Evolutionary conservation across 2,113 vertebrate genomes (phyloP), one percentile per base, ranked within the genome.

Genomic region (Eretmochelys imbricata): DNA sequence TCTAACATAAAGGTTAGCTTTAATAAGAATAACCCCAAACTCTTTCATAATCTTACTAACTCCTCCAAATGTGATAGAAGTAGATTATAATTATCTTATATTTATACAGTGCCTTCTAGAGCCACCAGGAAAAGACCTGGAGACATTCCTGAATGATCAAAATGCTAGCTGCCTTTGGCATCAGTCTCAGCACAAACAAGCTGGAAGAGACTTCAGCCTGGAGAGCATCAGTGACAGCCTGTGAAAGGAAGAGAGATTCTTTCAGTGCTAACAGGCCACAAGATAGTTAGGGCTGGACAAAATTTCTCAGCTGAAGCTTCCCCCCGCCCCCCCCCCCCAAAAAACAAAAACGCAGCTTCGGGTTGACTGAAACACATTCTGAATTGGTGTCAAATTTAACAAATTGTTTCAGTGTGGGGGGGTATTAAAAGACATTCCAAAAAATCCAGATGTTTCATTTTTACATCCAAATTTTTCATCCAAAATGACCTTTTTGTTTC

Each of bases 121-220:
- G 22, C 11, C 72, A 76, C 13, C 22, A 25, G 22, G 10, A 24
- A 20, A 38, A 76, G 72, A 22, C 31, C 25, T 10, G 8, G 22
- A 25, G 22, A 75, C 22, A 46, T 46, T 22, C 20, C 38, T 42
- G 20, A 76, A 46, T 76, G 72, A 76, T 46, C 72, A 42, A 46
- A 42, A 42, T 7, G 24, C 42, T 46, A 76, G 22, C 24, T 9
- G 51, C 11, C 85, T 80, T 80, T 29, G 31, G 57, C 85, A 85
- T 16, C 24, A 59, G 0, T 53, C 53, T 54, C 85, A 69, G 35
- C 65, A n/a, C 35, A 69, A 69, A 69, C 46, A 55, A 86, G 48
- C 25, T 54, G 13, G 69, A 54, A 31, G 0, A 42, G 50, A 29
- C 65, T n/a, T 2, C 4, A 49, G 10, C 14, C 0, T 1, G 46